Evolutionary conservation across 2,888 invertebrate genomes (phyloP).

Genomic region (Cacoxenus indagator): DNA sequence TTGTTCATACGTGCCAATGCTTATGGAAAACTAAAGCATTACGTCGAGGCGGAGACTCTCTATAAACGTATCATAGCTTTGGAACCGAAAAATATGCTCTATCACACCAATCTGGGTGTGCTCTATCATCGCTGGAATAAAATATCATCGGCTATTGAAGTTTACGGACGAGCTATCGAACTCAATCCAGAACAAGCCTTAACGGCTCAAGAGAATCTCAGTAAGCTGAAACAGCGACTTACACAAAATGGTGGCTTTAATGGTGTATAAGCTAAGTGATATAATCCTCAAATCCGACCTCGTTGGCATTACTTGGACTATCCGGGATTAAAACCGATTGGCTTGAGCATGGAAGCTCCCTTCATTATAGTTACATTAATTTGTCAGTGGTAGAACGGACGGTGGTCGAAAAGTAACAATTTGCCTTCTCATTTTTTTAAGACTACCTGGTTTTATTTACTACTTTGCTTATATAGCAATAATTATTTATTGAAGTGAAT

Average conservation of each 20-base stretch:
- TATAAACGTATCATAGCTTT: constrained; percentile 83
- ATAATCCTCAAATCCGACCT: too few relatives aligned
- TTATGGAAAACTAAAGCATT: constrained; percentile 85
- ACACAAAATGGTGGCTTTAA: constrained; percentile 25
- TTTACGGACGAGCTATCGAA: constrained; percentile 82
- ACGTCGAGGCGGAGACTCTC: constrained; percentile 83
- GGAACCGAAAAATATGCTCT: constrained; percentile 81
- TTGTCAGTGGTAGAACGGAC: neutral
- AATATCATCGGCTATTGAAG: constrained; percentile 78
- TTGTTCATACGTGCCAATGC: constrained; percentile 92
- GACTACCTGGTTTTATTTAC: too few relatives aligned
- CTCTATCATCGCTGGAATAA: constrained; percentile 94
- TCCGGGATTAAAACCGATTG: too few relatives aligned
- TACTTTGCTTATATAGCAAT: neutral
- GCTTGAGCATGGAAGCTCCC: too few relatives aligned
- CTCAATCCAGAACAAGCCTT: constrained; percentile 77
- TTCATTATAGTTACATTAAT: neutral
- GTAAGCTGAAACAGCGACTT: constrained; percentile 69
- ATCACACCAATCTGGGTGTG: constrained; percentile 92
- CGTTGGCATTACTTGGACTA: too few relatives aligned
- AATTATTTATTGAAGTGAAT: neutral
- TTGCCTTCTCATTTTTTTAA: too few relatives aligned
- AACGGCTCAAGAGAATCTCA: constrained; percentile 80
- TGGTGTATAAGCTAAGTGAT: neutral
- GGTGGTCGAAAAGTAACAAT: too few relatives aligned